Percentiles rank a stretch among this genome's conserved stretches.
These are phyloP conservation scores for Aplodontia rufa DNA, from an alignment of 2,113 vertebrate genomes.

Conservation along the genomic window DNA sequence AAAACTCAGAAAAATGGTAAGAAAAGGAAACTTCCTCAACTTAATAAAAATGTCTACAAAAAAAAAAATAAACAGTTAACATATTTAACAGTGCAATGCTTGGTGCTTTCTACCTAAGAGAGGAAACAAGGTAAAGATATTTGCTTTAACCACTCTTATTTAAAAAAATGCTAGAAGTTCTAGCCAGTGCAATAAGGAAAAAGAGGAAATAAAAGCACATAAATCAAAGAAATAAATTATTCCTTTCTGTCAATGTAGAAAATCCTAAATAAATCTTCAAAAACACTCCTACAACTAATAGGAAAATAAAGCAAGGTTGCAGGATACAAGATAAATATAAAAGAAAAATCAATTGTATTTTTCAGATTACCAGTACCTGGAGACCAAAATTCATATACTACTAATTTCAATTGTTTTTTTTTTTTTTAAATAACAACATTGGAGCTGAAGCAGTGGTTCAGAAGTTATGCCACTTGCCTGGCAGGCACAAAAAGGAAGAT, in stretches of 20 bases:
- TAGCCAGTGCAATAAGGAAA: background rate
- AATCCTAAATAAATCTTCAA: background rate
- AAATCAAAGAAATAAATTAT: background rate
- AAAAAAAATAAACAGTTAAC: background rate
- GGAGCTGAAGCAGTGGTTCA: too few relatives aligned
- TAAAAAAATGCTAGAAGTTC: background rate
- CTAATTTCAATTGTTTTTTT: background rate
- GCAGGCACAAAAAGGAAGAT: too few relatives aligned
- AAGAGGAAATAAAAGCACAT: background rate
- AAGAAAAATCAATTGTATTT: background rate
- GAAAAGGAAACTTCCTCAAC: background rate
- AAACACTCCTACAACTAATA: background rate
- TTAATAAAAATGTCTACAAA: background rate
- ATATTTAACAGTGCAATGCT: background rate
- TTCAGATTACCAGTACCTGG: background rate
- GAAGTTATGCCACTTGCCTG: too few relatives aligned
- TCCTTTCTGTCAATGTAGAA: background rate
- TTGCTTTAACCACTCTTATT: background rate
- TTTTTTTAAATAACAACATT: too few relatives aligned
- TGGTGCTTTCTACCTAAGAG: background rate
- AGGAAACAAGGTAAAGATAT: background rate
- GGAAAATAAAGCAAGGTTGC: background rate
- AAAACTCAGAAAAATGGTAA: background rate
- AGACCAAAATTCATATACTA: background rate
- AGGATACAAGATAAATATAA: background rate